Evolutionary conservation across 1,140 invertebrate species (phyloP).

Genomic region (Adelges cooleyi): DNA sequence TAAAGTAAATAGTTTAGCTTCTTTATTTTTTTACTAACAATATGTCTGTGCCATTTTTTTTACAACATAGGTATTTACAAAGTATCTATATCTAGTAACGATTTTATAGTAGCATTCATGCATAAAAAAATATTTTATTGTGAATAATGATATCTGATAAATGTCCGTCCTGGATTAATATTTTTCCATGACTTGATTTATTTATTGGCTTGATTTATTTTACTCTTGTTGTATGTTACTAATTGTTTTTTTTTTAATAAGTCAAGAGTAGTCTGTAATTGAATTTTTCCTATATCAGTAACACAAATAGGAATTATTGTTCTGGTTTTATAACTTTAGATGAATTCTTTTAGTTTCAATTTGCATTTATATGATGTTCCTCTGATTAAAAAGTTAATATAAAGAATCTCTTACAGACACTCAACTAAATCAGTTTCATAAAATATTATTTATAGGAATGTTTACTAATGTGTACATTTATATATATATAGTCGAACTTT

Average conservation of each 20-base stretch:
- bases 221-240: constrained; percentile 1
- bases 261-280: too few species aligned
- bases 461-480: constrained; percentile 15
- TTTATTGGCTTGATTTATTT: background rate
- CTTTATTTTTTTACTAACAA: constrained; percentile 27
- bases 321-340: constrained; percentile 1
- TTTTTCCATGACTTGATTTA: background rate
- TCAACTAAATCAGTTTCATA: constrained; percentile 18
- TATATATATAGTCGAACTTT: constrained; percentile 19
- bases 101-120: constrained; percentile 9
- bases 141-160: background rate
- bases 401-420: constrained; percentile 2
- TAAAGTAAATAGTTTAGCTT: constrained; percentile 22
- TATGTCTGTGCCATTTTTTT: constrained; percentile 28
- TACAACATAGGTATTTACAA: background rate
- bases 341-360: constrained; percentile 16
- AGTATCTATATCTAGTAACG: constrained; percentile 8
- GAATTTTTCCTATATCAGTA: too few species aligned
- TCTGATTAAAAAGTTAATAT: background rate
- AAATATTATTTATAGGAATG: constrained; percentile 22
- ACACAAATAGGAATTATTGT: constrained; percentile 18
- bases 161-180: background rate
- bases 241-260: background rate
- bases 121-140: constrained; percentile 7
- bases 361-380: constrained; percentile 13